A percentile compares a stretch with the other conserved stretches of the same genome.
phyloP scores from a whole-genome alignment of 2,797 vertebrate species.

The Chrosomus eos region DNA sequence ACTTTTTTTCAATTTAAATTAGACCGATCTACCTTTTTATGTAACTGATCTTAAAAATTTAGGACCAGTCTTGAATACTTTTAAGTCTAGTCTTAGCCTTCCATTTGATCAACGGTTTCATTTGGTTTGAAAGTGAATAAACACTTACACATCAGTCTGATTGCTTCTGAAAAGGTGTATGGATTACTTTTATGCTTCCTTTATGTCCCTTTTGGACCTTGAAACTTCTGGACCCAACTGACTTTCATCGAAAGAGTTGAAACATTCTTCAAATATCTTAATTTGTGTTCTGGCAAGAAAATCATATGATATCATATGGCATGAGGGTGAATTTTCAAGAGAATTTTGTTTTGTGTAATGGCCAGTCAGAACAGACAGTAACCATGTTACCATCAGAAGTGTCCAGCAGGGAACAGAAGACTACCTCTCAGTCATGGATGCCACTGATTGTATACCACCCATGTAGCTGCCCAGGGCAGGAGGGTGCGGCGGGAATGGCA shows the following conservation, averaged over 20 bases:
- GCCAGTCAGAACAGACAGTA: background rate
- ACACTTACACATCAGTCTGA: background rate
- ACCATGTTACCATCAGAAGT: background rate
- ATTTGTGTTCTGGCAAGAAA: background rate
- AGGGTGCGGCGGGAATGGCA: conserved; percentile 42
- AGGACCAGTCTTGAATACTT: no score
- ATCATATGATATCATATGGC: background rate
- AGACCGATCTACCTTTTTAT: no score
- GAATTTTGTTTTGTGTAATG: background rate
- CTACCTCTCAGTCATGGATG: conserved; percentile 42
- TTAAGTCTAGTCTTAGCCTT: no score
- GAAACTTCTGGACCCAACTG: background rate
- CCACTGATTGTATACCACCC: conserved; percentile 51
- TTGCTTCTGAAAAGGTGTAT: background rate
- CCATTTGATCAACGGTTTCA: background rate
- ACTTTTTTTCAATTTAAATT: no score
- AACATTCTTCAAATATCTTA: background rate
- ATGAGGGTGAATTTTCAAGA: background rate
- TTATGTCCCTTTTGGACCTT: background rate
- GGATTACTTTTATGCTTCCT: background rate
- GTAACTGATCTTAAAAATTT: no score
- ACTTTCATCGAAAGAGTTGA: background rate
- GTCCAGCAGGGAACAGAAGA: background rate
- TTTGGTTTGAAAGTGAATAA: background rate
- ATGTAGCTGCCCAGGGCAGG: conserved; percentile 39